These are phyloP conservation scores for Trachymyrmex septentrionalis DNA, from an alignment of 1,140 invertebrate genomes.

Conservation along the genomic window DNA sequence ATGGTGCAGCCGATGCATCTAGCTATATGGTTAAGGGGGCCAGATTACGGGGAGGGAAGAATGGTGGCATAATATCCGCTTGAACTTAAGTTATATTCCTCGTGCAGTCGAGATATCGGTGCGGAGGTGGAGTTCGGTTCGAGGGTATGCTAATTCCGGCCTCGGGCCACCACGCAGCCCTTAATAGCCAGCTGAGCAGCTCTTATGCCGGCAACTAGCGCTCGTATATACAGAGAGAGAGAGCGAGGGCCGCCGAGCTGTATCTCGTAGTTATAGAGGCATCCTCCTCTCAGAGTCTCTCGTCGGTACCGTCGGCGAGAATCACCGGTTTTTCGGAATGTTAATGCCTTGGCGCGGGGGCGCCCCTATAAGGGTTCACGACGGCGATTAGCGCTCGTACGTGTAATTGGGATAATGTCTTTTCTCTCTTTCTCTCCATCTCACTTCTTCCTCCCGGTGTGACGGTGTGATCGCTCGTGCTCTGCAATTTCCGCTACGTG, in stretches of 20 bases:
- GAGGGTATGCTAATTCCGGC: constrained; percentile 86
- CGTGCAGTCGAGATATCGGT: constrained; percentile 81
- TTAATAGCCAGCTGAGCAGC: constrained; percentile 85
- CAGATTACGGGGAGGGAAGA: constrained; percentile 82
- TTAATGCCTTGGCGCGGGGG: constrained; percentile 69
- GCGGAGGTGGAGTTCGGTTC: constrained; percentile 85
- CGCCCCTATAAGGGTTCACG: constrained; percentile 62
- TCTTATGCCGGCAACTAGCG: constrained; percentile 83
- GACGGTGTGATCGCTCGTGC: background rate
- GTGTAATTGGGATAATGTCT: constrained; percentile 75
- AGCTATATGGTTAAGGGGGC: constrained; percentile 82
- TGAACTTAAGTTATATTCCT: constrained; percentile 85
- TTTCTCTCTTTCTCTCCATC: constrained; percentile 22
- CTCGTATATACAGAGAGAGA: constrained; percentile 72
- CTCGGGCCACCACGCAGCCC: constrained; percentile 86
- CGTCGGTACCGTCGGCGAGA: constrained; percentile 76
- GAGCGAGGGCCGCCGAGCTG: constrained; percentile 52
- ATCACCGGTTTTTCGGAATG: constrained; percentile 78
- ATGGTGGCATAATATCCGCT: constrained; percentile 86
- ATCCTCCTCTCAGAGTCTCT: constrained; percentile 59
- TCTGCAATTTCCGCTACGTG: background rate
- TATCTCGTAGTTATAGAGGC: constrained; percentile 76
- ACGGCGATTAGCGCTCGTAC: constrained; percentile 72
- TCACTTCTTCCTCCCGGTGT: background rate
- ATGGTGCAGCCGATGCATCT: constrained; percentile 72